Conservation (phyloP, 2,888 invertebrate genomes). For the Cosmia trapezina region DNA sequence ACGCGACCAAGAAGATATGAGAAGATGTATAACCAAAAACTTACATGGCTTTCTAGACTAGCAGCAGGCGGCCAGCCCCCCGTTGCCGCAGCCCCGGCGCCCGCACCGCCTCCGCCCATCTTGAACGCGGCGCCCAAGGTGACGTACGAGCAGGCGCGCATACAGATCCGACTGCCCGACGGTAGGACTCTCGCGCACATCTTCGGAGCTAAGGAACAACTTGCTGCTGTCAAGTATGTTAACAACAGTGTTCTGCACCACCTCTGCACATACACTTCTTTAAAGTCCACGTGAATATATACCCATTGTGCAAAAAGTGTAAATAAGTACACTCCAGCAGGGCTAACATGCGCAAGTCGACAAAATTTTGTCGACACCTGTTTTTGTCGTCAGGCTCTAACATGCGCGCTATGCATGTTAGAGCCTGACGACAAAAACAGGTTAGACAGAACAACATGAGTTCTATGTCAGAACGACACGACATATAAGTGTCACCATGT, state of each 20-base stretch:
- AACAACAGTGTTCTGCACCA: not conserved
- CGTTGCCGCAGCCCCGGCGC: conserved; percentile 62
- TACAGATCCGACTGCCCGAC: conserved; percentile 82
- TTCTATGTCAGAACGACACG: too few species aligned
- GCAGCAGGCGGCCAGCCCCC: conserved; percentile 80
- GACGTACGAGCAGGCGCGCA: conserved; percentile 81
- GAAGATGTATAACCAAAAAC: not conserved
- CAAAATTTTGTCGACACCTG: too few species aligned
- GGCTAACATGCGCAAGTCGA: too few species aligned
- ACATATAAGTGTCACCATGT: too few species aligned
- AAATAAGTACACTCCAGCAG: not conserved
- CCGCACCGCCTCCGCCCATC: conserved; percentile 67
- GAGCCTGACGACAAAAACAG: too few species aligned
- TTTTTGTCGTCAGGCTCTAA: too few species aligned
- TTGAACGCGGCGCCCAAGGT: conserved; percentile 72
- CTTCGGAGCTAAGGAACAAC: conserved; percentile 94
- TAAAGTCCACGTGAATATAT: not conserved
- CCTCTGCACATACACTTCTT: not conserved
- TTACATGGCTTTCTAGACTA: conserved; percentile 66
- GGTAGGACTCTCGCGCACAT: conserved; percentile 83
- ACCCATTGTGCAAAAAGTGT: not conserved
- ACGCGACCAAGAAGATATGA: not conserved
- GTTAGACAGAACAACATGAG: too few species aligned
- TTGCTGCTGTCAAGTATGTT: conserved; percentile 95
- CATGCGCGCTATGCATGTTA: too few species aligned